Evolutionary conservation across 92 coral and sea anemone species (phyloP).

Genomic region (Porites divaricata): DNA sequence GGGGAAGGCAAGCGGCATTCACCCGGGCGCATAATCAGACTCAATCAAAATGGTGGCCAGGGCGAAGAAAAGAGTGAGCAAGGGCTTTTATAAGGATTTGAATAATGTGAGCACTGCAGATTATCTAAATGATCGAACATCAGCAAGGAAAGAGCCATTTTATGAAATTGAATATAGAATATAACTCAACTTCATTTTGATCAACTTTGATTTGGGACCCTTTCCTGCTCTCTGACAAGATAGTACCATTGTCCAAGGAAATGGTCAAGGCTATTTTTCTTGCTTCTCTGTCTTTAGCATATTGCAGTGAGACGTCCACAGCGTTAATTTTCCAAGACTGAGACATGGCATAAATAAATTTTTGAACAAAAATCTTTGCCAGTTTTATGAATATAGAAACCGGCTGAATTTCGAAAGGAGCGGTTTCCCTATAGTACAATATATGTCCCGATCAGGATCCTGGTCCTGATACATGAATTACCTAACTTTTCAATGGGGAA

Average conservation of each 20-base stretch:
- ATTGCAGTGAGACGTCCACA: no score
- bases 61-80: no score
- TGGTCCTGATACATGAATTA: no score
- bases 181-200: neutral
- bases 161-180: neutral
- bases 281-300: neutral
- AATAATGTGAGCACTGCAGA: neutral
- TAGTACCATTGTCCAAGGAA: neutral
- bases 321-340: neutral
- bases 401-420: neutral
- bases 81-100: no score
- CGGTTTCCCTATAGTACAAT: neutral
- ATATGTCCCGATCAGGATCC: no score
- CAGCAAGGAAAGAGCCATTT: constrained; percentile 4
- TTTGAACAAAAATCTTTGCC: neutral
- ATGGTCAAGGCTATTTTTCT: neutral
- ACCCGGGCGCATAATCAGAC: no score
- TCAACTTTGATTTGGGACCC: neutral
- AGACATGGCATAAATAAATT: neutral
- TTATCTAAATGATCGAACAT: neutral
- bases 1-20: no score
- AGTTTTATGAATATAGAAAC: neutral
- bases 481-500: no score
- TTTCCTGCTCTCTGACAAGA: neutral
- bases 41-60: no score